Evolutionary conservation across 2,797 vertebrate species (phyloP).

Genomic region (Jordanella pulchra): DNA sequence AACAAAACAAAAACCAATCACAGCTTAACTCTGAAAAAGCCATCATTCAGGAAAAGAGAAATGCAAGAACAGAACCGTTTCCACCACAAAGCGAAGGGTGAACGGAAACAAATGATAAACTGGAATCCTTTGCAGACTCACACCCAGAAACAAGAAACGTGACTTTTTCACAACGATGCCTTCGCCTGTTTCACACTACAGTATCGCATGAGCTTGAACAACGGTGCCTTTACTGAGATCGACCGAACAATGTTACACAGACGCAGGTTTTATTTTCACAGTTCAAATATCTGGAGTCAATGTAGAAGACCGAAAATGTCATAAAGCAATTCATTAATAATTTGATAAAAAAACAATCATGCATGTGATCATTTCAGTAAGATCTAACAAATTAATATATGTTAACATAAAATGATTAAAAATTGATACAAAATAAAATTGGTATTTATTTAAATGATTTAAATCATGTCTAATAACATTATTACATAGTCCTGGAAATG

Average conservation of each 20-base stretch:
- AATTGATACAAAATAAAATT: neutral
- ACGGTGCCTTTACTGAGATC: slow-evolving; percentile 72
- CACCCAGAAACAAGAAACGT: slow-evolving; percentile 4
- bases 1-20: neutral
- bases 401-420: neutral
- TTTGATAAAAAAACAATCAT: neutral
- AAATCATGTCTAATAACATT: too few relatives aligned
- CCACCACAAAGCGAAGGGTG: slow-evolving; percentile 27
- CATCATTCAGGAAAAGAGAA: slow-evolving; percentile 18
- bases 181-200: slow-evolving; percentile 67
- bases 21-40: neutral
- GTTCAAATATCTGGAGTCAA: neutral
- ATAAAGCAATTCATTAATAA: neutral
- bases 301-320: neutral
- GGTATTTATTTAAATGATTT: neutral
- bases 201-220: slow-evolving; percentile 71
- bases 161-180: slow-evolving; percentile 54
- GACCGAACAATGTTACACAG: slow-evolving; percentile 61
- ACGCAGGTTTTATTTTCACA: neutral
- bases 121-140: slow-evolving; percentile 15
- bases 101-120: slow-evolving; percentile 22
- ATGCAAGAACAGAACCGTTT: slow-evolving; percentile 23
- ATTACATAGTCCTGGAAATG: too few relatives aligned
- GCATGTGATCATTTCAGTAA: neutral
- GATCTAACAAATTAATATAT: neutral